These are phyloP conservation scores for Clarias platycephalus DNA, from an alignment of 2,797 vertebrate genomes.

Conservation along the genomic window DNA sequence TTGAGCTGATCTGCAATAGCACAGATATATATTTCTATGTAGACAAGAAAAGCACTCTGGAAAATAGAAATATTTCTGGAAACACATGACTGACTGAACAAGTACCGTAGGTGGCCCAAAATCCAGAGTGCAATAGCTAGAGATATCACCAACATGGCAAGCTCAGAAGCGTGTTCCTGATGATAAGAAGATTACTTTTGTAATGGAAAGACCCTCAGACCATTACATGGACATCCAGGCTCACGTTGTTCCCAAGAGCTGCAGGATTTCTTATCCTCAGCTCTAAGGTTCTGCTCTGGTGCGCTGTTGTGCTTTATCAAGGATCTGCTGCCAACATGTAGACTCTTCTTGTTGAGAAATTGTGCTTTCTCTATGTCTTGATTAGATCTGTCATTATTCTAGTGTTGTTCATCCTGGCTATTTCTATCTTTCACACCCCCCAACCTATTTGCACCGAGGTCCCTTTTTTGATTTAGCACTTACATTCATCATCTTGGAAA, in stretches of 20 bases:
- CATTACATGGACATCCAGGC: background rate
- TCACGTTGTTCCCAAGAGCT: background rate
- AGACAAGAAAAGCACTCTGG: background rate
- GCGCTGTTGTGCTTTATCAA: background rate
- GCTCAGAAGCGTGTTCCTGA: constrained; percentile 1
- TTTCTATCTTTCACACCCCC: background rate
- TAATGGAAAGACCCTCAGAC: constrained; percentile 7
- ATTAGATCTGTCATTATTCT: constrained; percentile 22
- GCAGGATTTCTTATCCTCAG: background rate
- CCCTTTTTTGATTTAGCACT: background rate
- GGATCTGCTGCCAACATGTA: constrained; percentile 1
- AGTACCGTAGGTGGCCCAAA: background rate
- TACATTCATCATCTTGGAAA: background rate
- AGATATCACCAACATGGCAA: background rate
- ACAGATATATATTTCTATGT: too few species aligned
- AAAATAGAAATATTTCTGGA: background rate
- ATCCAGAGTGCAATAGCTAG: background rate
- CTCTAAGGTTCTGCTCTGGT: constrained; percentile 8
- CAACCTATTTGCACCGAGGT: background rate
- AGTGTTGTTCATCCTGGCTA: background rate
- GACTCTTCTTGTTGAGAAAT: constrained; percentile 2
- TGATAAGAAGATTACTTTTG: constrained; percentile 1
- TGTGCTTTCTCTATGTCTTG: background rate
- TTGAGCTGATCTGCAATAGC: background rate
- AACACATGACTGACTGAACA: background rate